A percentile compares a stretch with the other conserved stretches of the same genome.
These are phyloP conservation scores for Panthera tigris DNA, from an alignment of 2,113 vertebrate species.

Conservation along the genomic window DNA sequence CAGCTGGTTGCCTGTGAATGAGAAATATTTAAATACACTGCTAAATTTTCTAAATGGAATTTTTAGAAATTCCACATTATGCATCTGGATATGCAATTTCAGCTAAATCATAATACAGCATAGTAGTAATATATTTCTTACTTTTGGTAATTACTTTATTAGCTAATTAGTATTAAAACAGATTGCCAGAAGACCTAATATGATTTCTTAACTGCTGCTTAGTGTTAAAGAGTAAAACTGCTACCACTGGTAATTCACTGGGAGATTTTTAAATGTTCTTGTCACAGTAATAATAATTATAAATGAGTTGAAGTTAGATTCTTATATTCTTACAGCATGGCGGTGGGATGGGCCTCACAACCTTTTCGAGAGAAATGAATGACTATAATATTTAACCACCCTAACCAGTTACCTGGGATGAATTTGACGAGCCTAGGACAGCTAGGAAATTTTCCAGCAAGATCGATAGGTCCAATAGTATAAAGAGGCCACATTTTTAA, in stretches of 20 bases:
- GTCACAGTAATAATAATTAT: slow-evolving; percentile 73
- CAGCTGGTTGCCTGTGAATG: slow-evolving; percentile 69
- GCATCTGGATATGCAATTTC: slow-evolving; percentile 64
- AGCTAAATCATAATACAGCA: slow-evolving; percentile 54
- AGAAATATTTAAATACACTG: slow-evolving; percentile 71
- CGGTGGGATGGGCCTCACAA: neutral
- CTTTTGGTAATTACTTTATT: slow-evolving; percentile 71
- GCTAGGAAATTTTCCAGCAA: neutral
- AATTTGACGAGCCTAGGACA: neutral
- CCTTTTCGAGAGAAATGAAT: neutral
- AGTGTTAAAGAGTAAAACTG: slow-evolving; percentile 61
- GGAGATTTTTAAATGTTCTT: slow-evolving; percentile 70
- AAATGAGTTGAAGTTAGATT: slow-evolving; percentile 60
- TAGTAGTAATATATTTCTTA: slow-evolving; percentile 64
- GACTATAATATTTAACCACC: neutral
- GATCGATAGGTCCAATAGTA: neutral
- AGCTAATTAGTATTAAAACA: slow-evolving; percentile 76
- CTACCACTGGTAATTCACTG: slow-evolving; percentile 70
- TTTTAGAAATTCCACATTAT: slow-evolving; percentile 69
- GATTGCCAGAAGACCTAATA: slow-evolving; percentile 65
- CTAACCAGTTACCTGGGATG: neutral
- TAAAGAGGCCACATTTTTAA: neutral
- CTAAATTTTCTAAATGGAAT: slow-evolving; percentile 76
- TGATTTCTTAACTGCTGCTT: slow-evolving; percentile 70
- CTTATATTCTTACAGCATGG: neutral